These are phyloP conservation scores for Archips crataeganus DNA, from an alignment of 2,888 invertebrate species.

Conservation along the genomic window DNA sequence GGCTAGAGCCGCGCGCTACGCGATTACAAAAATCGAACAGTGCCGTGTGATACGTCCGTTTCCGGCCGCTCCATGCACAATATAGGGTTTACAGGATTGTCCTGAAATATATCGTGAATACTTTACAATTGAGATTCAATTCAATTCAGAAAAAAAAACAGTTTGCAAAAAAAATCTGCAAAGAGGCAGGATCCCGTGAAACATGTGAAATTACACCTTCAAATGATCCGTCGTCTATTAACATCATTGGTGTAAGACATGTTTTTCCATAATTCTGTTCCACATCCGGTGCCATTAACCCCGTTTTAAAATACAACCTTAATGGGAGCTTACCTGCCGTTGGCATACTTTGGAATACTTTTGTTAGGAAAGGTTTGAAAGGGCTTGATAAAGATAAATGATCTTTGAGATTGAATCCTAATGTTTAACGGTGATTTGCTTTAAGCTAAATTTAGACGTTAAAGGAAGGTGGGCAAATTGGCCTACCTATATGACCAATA, in stretches of 20 bases:
- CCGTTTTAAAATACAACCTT: constrained; percentile 14
- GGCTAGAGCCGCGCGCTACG: too few relatives aligned
- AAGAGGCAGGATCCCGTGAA: too few relatives aligned
- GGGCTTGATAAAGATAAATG: constrained; percentile 33
- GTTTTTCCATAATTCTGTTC: neutral
- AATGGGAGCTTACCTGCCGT: constrained; percentile 17
- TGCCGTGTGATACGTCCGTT: too few relatives aligned
- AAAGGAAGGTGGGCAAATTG: neutral
- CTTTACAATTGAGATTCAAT: too few relatives aligned
- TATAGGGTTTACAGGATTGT: too few relatives aligned
- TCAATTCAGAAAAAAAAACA: too few relatives aligned
- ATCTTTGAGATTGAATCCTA: constrained; percentile 8
- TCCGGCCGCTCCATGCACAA: too few relatives aligned
- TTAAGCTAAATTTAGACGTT: neutral
- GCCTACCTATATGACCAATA: too few relatives aligned
- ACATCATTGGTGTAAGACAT: neutral
- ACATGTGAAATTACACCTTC: neutral
- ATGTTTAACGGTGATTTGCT: constrained; percentile 7
- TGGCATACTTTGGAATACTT: constrained; percentile 23
- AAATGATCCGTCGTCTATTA: neutral
- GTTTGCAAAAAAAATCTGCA: too few relatives aligned
- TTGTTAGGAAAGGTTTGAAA: constrained; percentile 28
- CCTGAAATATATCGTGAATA: too few relatives aligned
- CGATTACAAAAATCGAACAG: too few relatives aligned
- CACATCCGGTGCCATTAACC: constrained; percentile 17